Conservation (phyloP, 1,140 invertebrate species). For the Zaprionus africanus region DNA sequence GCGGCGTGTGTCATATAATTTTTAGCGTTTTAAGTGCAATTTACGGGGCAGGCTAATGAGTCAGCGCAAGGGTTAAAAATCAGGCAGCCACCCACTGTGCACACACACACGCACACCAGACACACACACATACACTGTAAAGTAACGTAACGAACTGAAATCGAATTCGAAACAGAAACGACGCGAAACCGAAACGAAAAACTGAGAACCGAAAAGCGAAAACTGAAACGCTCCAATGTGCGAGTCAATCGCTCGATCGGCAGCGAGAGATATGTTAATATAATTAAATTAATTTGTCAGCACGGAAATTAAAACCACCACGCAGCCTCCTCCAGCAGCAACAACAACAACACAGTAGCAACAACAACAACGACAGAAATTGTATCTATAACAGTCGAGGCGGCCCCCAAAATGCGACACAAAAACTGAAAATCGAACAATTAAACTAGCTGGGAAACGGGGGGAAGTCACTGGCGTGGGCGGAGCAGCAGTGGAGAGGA, state of each 20-base stretch:
- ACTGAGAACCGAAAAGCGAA: conserved; percentile 7
- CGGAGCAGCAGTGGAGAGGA: neutral
- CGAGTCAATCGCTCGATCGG: conserved; percentile 75
- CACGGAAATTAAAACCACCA: conserved; percentile 80
- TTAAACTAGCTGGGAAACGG: conserved; percentile 49
- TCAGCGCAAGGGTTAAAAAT: conserved; percentile 72
- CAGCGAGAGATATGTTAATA: conserved; percentile 75
- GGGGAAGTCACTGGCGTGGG: conserved; percentile 23
- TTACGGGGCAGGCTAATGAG: conserved; percentile 68
- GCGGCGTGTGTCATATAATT: conserved; percentile 76
- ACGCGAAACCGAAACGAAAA: conserved; percentile 6
- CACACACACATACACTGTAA: conserved; percentile 17
- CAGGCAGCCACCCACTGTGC: conserved; percentile 36
- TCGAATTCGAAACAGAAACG: neutral
- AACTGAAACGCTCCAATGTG: conserved; percentile 28
- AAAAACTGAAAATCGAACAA: conserved; percentile 81
- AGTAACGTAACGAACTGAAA: neutral
- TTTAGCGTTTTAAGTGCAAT: conserved; percentile 80
- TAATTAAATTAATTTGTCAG: conserved; percentile 83
- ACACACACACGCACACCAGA: conserved; percentile 22
- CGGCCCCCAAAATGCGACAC: conserved; percentile 45
- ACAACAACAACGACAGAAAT: conserved; percentile 27
- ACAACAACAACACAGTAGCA: too few relatives aligned
- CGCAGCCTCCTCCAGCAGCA: conserved; percentile 15
- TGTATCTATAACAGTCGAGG: conserved; percentile 54